Base-by-base conservation (phyloP, 2,113 vertebrate genomes). In the Acanthisitta chloris region DNA sequence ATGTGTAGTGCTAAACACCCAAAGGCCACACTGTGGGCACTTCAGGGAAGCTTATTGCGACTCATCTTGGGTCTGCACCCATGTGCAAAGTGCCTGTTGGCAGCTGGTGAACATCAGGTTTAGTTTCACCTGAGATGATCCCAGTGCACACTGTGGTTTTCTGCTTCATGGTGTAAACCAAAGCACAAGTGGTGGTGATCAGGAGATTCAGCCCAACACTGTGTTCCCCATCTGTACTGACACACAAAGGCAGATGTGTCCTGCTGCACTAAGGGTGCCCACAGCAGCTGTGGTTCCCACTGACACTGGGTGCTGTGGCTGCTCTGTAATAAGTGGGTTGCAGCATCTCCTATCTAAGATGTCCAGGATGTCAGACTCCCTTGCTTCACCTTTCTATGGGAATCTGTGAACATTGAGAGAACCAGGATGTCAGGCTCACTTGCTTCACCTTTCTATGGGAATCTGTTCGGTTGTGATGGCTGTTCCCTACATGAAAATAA, bases 1-100 rank as follows among this genome's bases (percentile, higher is more conserved):
- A 29, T 6, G 2, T 1, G 28, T 16, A n/a, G 12, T 82, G 51
- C 78, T 38, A 4, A 38, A 29, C 28, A 38, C 40, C 33, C 3
- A 0, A 71, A 72, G 66, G 23, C 43, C n/a, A 25, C 11, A 0
- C 1, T 15, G 9, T 20, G 57, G 14, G 5, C 15, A 4, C 46
- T 86, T 43, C 28, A 36, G 79, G 46, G 43, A 26, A 80, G 28
- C 11, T 16, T 36, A 2, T 8, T 61, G 11, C 21, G 25, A 7
- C 10, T 34, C 36, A 79, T 34, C 67, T 45, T 8, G 1, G 17
- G 43, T 10, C 58, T 84, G 20, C 38, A 73, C 9, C 54, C 14
- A 1, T 11, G 4, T 1, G 1, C 34, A 3, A 8, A 21, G 43
- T 12, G 17, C 29, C 15, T 49, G 29, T 48, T 40, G 2, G 23